Evolutionary conservation across 1,140 invertebrate species (phyloP).

Genomic region (Melitaea cinxia): DNA sequence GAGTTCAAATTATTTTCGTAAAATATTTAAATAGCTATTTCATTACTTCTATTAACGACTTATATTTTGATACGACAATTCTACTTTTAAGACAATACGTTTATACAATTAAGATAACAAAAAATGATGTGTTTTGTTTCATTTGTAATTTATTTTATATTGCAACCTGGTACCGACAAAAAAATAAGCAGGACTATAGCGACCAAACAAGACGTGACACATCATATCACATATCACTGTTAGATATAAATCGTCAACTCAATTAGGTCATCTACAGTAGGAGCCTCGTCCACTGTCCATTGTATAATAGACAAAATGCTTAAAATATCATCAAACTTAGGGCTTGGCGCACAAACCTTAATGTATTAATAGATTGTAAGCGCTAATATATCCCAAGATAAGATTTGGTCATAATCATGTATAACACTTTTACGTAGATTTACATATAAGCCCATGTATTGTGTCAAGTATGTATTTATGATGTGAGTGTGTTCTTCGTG

Average conservation of each 20-base stretch:
- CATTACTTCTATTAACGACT: slow-evolving; percentile 34
- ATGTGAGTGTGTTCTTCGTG: slow-evolving; percentile 72
- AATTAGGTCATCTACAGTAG: slow-evolving; percentile 40
- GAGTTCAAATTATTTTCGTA: slow-evolving; percentile 32
- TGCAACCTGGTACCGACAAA: slow-evolving; percentile 16
- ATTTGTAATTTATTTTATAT: slow-evolving; percentile 7
- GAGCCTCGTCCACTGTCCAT: slow-evolving; percentile 35
- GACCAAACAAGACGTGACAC: slow-evolving; percentile 77
- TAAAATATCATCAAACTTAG: slow-evolving; percentile 66
- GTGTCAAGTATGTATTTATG: slow-evolving; percentile 72
- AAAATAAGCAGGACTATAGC: slow-evolving; percentile 45
- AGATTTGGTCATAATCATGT: slow-evolving; percentile 75
- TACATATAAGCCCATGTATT: slow-evolving; percentile 78
- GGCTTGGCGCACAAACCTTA: slow-evolving; percentile 76
- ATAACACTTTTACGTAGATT: slow-evolving; percentile 74
- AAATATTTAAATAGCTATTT: slow-evolving; percentile 26
- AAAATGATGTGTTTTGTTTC: neutral
- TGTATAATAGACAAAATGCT: slow-evolving; percentile 53
- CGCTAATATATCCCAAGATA: slow-evolving; percentile 69
- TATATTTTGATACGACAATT: slow-evolving; percentile 35
- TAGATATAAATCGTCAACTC: slow-evolving; percentile 53
- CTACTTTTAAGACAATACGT: slow-evolving; percentile 13
- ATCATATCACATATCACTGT: slow-evolving; percentile 78
- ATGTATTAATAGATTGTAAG: slow-evolving; percentile 73
- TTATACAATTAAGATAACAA: slow-evolving; percentile 5